Evolutionary conservation across 2,888 invertebrate genomes (phyloP), one percentile per base, ranked within the genome.

Genomic region (Eilema caniola): DNA sequence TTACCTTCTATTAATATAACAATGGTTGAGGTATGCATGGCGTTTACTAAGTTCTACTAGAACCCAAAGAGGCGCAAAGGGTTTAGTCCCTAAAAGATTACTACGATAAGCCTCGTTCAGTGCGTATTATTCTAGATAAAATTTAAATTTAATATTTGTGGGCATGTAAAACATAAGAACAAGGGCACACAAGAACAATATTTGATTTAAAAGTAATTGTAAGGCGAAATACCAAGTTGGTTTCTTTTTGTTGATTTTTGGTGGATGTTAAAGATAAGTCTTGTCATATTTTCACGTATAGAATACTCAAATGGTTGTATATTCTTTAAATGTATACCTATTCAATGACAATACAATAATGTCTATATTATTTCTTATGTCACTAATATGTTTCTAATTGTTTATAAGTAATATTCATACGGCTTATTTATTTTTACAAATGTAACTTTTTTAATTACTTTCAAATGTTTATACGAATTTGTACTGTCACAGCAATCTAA

Each of bases 51-150:
- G 82, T 74, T 81, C 77, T 74, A 25, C 71, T 81, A 23, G 73
- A 81, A 81, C 77, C 74, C 74, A 79, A 81, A 81, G 74, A 70
- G 69, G 71, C 71, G 60, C 67, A 74, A 78, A 73, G 74, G 81
- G 75, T 69, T 75, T 73, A 61, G 66, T 68, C 66, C 73, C 74
- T 75, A 83, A 74, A 76, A 77, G 77, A 79, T 81, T 83, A 75
- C 73, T 61, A 68, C 73, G 77, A 81, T 81, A 79, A 79, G 74
- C 73, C 61, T 63, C 23, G 47, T 28, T 10, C 23, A 14, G n/a
- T 31, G 59, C 10, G 59, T n/a, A 47, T 23, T 2, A 16, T 23
- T 31, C 11, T 23, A 8, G 24, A 24, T 57, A 33, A 33, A 65
- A 57, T 33, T 24, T 57, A 23, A 56, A 57, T 57, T n/a, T n/a